Percentiles rank a stretch among this genome's conserved stretches.
Conservation (phyloP, 2,113 vertebrate genomes). For the Xiphophorus hellerii region DNA sequence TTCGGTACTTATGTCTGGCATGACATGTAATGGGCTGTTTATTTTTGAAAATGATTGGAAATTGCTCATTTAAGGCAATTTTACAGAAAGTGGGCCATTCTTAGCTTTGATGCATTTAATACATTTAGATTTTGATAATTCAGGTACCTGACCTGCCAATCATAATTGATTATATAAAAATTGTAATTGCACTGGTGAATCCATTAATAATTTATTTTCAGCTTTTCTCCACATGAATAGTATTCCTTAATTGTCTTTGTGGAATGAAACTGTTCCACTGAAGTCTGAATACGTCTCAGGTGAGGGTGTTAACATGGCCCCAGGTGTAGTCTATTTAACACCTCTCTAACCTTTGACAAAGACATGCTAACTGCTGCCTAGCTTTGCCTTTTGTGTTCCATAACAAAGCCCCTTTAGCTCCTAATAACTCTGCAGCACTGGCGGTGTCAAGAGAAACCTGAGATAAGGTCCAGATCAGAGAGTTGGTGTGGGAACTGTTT, state of each 20-base stretch:
- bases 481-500: constrained; percentile 77
- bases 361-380: constrained; percentile 72
- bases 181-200: constrained; percentile 20
- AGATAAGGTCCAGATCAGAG: constrained; percentile 77
- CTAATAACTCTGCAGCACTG: constrained; percentile 71
- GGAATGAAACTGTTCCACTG: constrained; percentile 33
- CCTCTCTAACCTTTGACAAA: constrained; percentile 77
- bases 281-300: constrained; percentile 54
- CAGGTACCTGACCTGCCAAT: not conserved
- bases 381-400: constrained; percentile 75
- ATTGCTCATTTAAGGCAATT: too few species aligned
- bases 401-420: constrained; percentile 77
- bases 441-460: constrained; percentile 72
- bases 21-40: too few species aligned
- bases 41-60: too few species aligned
- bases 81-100: too few species aligned
- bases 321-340: constrained; percentile 79
- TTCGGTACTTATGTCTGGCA: too few species aligned
- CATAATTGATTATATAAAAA: not conserved
- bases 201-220: not conserved
- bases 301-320: constrained; percentile 73
- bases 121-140: not conserved
- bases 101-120: not conserved
- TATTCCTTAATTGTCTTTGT: not conserved
- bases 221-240: not conserved